A percentile compares a stretch with the other conserved stretches of the same genome.
Evolutionary conservation across 1,140 invertebrate species (phyloP).

Genomic region (Rhynchophorus ferrugineus): DNA sequence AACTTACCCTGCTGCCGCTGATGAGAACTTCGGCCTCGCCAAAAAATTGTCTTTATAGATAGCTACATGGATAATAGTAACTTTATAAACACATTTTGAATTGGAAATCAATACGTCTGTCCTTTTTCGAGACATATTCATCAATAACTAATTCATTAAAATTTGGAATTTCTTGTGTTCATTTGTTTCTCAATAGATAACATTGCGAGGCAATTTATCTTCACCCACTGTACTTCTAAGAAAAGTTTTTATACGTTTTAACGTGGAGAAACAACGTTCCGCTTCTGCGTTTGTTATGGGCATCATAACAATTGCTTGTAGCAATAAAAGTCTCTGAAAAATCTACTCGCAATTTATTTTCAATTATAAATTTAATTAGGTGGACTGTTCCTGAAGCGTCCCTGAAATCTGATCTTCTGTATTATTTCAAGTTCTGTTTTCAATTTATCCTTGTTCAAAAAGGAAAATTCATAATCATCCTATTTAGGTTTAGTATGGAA

Average conservation of each 20-base stretch:
- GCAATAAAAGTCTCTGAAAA: slow-evolving; percentile 27
- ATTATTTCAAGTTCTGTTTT: slow-evolving; percentile 18
- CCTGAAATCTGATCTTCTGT: slow-evolving; percentile 18
- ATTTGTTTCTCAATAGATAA: slow-evolving; percentile 27
- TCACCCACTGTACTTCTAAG: slow-evolving; percentile 29
- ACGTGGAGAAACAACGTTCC: slow-evolving; percentile 35
- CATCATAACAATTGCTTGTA: slow-evolving; percentile 27
- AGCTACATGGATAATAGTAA: too few species aligned
- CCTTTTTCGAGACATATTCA: slow-evolving; percentile 24
- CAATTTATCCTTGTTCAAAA: slow-evolving; percentile 13
- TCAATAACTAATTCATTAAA: slow-evolving; percentile 32
- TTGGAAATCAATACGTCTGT: slow-evolving; percentile 14
- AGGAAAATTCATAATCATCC: slow-evolving; percentile 3
- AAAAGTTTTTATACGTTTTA: slow-evolving; percentile 37
- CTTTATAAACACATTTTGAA: too few species aligned
- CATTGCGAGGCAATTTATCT: slow-evolving; percentile 28
- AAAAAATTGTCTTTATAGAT: not conserved
- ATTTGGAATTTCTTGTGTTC: slow-evolving; percentile 21
- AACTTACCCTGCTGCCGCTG: too few species aligned
- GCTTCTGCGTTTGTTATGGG: slow-evolving; percentile 31
- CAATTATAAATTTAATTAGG: slow-evolving; percentile 19
- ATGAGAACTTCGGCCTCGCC: too few species aligned
- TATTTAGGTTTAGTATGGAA: slow-evolving; percentile 10
- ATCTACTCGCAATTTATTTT: slow-evolving; percentile 21
- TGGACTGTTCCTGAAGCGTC: slow-evolving; percentile 4